Evolutionary conservation across 2,113 vertebrate genomes (phyloP).

Genomic region (Tachysurus fulvidraco): DNA sequence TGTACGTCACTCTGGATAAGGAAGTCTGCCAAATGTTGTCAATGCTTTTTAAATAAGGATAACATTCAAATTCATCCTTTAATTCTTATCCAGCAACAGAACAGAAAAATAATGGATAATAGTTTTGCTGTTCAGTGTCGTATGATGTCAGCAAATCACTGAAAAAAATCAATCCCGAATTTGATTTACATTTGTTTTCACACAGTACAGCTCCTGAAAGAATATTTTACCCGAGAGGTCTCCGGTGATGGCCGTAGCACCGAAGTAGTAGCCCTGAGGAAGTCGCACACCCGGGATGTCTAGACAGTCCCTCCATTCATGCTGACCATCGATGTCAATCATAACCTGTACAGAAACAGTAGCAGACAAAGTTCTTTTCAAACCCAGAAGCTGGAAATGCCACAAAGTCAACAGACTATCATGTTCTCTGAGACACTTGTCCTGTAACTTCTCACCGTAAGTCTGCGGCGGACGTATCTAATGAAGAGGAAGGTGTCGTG

Average conservation of each 20-base stretch:
- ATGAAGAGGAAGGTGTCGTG: constrained; percentile 96
- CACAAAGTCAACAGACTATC: background rate
- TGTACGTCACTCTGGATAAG: too few species aligned
- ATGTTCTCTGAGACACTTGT: background rate
- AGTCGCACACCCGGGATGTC: constrained; percentile 88
- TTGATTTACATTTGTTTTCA: too few species aligned
- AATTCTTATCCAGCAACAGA: too few species aligned
- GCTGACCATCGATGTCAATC: constrained; percentile 91
- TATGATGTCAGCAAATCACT: too few species aligned
- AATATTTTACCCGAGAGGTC: constrained; percentile 82
- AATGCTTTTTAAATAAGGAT: too few species aligned
- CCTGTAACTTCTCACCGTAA: constrained; percentile 81
- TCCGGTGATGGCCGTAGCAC: constrained; percentile 87
- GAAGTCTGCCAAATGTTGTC: too few species aligned
- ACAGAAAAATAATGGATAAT: too few species aligned
- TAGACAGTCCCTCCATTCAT: constrained; percentile 93
- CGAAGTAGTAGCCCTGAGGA: constrained; percentile 89
- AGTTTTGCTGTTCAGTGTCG: too few species aligned
- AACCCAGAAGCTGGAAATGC: background rate
- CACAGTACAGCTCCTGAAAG: too few species aligned
- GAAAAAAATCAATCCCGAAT: too few species aligned
- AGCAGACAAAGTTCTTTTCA: background rate
- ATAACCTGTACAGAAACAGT: constrained; percentile 74
- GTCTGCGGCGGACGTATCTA: constrained; percentile 88
- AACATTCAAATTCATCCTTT: too few species aligned